A percentile compares a stretch with the other conserved stretches of the same genome.
Conservation (phyloP, 2,888 invertebrate species). For the Mesorhabditis sp. region DNA sequence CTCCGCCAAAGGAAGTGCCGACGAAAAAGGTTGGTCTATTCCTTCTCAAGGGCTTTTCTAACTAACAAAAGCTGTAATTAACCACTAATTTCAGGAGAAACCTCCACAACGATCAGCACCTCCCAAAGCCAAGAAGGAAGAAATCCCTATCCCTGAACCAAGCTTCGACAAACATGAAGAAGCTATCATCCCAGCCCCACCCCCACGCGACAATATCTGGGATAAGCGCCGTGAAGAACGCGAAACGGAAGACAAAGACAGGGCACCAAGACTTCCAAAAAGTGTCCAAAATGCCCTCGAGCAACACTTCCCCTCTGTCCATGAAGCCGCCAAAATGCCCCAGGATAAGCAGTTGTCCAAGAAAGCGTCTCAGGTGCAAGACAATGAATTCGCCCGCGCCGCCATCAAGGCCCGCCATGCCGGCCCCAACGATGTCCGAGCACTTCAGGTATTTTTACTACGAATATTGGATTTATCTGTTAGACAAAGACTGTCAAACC, state of each 20-base stretch:
- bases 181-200: conserved; percentile 19
- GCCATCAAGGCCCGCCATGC: conserved; percentile 31
- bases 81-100: too few species aligned
- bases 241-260: conserved; percentile 38
- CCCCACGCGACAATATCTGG: conserved; percentile 51
- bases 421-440: conserved; percentile 33
- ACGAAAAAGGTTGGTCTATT: too few species aligned
- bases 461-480: too few species aligned
- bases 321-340: conserved; percentile 28
- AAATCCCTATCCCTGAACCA: background rate
- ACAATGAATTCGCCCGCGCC: conserved; percentile 33
- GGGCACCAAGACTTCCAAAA: conserved; percentile 15
- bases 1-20: too few species aligned
- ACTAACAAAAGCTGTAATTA: too few species aligned
- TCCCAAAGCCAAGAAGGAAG: background rate
- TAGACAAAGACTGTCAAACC: background rate
- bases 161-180: background rate
- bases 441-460: background rate
- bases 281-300: conserved; percentile 34
- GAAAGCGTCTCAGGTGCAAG: conserved; percentile 7
- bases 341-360: conserved; percentile 24
- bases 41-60: too few species aligned
- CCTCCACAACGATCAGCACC: conserved; percentile 7
- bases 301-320: conserved; percentile 39
- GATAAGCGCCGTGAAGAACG: conserved; percentile 51